Conservation (phyloP, 2,888 invertebrate species). For the Germaria angustata region DNA sequence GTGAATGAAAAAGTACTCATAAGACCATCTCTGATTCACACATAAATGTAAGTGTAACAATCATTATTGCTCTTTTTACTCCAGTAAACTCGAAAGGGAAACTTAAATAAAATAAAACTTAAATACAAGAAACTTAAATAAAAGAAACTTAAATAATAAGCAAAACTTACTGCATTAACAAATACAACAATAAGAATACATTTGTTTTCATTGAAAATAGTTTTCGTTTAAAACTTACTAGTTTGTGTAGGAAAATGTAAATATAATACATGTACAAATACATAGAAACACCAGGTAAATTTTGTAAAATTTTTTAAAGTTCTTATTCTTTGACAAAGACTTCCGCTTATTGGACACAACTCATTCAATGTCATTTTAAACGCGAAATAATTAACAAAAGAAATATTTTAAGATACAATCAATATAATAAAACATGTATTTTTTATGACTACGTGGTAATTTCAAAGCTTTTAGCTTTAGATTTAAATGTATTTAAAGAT, state of each 20-base stretch:
- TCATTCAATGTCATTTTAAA: conserved; percentile 66
- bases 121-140: no score
- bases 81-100: conserved; percentile 65
- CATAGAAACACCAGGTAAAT: conserved; percentile 30
- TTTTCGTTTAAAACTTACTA: conserved; percentile 43
- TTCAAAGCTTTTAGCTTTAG: not conserved
- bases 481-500: not conserved
- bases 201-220: not conserved
- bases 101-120: conserved; percentile 44
- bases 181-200: not conserved
- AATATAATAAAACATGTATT: not conserved
- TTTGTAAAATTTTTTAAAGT: conserved; percentile 11
- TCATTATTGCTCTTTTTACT: conserved; percentile 28
- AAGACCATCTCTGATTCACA: not conserved
- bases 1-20: not conserved
- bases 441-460: conserved; percentile 59
- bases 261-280: conserved; percentile 33
- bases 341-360: conserved; percentile 54
- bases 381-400: not conserved
- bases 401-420: not conserved
- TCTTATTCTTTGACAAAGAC: conserved; percentile 31
- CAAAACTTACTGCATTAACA: conserved; percentile 26
- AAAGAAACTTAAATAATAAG: no score
- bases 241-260: conserved; percentile 40
- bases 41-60: not conserved